A percentile compares a stretch with the other conserved stretches of the same genome.
Conservation (phyloP, 2,888 invertebrate genomes). For the Macaria notata region DNA sequence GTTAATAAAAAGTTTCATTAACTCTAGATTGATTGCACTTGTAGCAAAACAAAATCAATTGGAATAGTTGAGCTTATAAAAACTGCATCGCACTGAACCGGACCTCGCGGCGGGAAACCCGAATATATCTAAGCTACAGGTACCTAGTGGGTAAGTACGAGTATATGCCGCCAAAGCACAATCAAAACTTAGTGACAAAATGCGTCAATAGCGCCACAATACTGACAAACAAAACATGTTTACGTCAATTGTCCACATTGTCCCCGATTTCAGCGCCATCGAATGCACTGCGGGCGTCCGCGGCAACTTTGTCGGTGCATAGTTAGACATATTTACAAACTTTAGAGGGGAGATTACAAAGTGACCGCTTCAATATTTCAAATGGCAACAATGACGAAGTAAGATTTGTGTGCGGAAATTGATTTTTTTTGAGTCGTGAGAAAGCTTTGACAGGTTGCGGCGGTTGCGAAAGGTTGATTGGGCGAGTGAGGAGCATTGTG, state of each 20-base stretch:
- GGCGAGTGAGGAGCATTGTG: conserved; percentile 55
- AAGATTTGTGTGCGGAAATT: conserved; percentile 82
- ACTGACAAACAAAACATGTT: conserved; percentile 68
- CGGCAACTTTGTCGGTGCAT: conserved; percentile 63
- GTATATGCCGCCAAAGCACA: conserved; percentile 49
- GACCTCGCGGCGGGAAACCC: conserved; percentile 28
- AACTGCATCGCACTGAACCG: conserved; percentile 1
- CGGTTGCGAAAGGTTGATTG: conserved; percentile 51
- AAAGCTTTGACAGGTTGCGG: conserved; percentile 75
- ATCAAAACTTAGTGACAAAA: conserved; percentile 60
- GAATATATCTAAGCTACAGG: conserved; percentile 25
- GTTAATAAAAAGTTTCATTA: no score
- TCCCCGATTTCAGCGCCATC: conserved; percentile 70
- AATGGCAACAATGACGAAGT: conserved; percentile 74
- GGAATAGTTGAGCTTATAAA: background rate
- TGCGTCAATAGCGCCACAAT: conserved; percentile 57
- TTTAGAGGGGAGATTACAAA: conserved; percentile 40
- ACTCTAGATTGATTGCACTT: no score
- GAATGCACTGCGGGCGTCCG: conserved; percentile 58
- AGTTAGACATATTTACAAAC: conserved; percentile 26
- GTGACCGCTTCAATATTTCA: conserved; percentile 68
- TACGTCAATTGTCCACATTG: conserved; percentile 60
- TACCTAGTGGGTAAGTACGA: background rate
- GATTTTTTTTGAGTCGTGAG: conserved; percentile 79
- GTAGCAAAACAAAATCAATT: background rate